A percentile compares a stretch with the other conserved stretches of the same genome.
phyloP scores from a whole-genome alignment of 2,113 vertebrate species.

The Stegostoma tigrinum region DNA sequence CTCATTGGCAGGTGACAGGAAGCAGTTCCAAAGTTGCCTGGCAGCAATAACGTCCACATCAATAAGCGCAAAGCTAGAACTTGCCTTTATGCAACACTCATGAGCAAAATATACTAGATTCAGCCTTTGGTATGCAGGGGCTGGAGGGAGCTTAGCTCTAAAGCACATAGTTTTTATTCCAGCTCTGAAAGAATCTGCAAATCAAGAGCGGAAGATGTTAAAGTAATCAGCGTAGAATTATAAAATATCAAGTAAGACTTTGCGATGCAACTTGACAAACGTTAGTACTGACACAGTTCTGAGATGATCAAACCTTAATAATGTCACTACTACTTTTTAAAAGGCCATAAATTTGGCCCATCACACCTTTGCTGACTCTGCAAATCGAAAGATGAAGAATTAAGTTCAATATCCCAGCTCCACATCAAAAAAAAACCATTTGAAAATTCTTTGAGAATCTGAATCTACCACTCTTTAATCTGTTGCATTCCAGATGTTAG shows the following conservation, averaged over 20 bases:
- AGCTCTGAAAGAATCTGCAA: background rate
- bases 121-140: background rate
- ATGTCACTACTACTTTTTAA: background rate
- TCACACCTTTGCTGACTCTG: background rate
- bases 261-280: background rate
- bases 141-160: background rate
- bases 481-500: background rate
- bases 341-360: background rate
- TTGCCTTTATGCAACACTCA: background rate
- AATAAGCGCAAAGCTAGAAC: background rate
- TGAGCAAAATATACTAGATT: background rate
- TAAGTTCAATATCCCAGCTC: background rate
- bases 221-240: background rate
- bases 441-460: background rate
- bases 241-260: too few relatives aligned
- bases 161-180: background rate
- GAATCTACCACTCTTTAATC: background rate
- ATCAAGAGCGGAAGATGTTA: background rate
- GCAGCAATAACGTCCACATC: background rate
- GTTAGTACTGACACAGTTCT: background rate
- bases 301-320: background rate
- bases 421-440: background rate
- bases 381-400: background rate
- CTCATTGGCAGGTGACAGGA: background rate
- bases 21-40: background rate